Base-by-base conservation (phyloP, 2,797 vertebrate species). In the Acanthis flammea region DNA sequence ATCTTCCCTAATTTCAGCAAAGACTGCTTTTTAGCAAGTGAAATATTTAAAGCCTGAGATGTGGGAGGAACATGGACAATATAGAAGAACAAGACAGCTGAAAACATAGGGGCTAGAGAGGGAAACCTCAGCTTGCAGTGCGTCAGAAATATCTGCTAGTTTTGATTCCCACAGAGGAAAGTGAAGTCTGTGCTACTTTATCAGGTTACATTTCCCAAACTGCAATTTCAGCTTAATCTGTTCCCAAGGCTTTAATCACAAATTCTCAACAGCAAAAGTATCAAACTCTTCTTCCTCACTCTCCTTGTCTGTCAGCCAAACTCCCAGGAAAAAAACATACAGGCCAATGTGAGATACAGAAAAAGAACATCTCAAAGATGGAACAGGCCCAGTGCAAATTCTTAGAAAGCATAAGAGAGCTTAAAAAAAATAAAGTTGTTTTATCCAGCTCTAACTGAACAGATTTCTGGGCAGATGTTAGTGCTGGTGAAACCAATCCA, bases 401-500 rank as follows among this genome's bases (percentile, higher is more conserved):
- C 97, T 97, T 98, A 97, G 97, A 98, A 98, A 98, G 97, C 63
- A 35, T 63, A 86, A 93, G 66, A 55, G 72, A 92, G 66, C 35
- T 94, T 86, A 57, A 12, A 42, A 54, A 57, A 53, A 66, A 91
- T 22, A 63, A 68, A 79, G 33, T 63, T 44, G 25, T 93, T 96
- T 95, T 78, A 92, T 92, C 42, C 72, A 67, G 57, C 71, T 91
- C 66, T 90, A 96, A 77, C 78, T 83, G 91, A 96, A 86, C 50
- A 65, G 19, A 77, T 93, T 95, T 93, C 76, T 85, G 53, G 62
- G 39, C 75, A 89, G 82, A 89, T 74, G 54, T 68, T 73, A 66
- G 33, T 9, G 12, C 58, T 90, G 62, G 73, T 81, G 91, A 90
- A 91, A 83, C 51, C 63, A 88, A 60, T 21, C 27, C 62, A 85